Evolutionary conservation across 2,888 invertebrate genomes (phyloP).

Genomic region (Lissonota sp.): DNA sequence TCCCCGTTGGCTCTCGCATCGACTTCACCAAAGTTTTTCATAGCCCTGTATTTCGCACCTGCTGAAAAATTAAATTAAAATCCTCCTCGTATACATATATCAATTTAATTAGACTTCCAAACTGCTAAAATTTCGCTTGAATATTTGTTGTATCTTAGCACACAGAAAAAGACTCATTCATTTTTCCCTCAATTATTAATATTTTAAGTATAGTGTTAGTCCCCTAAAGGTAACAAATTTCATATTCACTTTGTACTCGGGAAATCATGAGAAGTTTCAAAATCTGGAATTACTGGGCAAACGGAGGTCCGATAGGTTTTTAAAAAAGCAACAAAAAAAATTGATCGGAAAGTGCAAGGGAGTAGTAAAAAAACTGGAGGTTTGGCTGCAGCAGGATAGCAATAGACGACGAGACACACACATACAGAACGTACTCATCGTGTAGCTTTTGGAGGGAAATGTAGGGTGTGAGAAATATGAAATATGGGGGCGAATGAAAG

Average conservation of each 20-base stretch:
- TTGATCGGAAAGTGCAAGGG: constrained; percentile 43
- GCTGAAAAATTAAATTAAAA: constrained; percentile 28
- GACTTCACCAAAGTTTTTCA: constrained; percentile 38
- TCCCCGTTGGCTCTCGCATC: constrained; percentile 25
- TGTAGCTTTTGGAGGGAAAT: constrained; percentile 59
- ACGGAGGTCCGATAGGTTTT: not conserved
- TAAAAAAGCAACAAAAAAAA: constrained; percentile 47
- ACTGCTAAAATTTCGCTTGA: not conserved
- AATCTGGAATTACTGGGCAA: constrained; percentile 3
- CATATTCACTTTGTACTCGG: no score
- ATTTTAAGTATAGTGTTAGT: constrained; percentile 19
- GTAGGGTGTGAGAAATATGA: constrained; percentile 77
- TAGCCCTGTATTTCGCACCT: constrained; percentile 21
- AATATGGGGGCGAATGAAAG: constrained; percentile 74
- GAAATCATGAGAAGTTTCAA: no score
- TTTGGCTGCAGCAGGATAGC: constrained; percentile 40
- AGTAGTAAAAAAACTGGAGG: constrained; percentile 51
- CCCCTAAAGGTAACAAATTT: no score
- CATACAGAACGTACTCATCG: constrained; percentile 24
- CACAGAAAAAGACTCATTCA: not conserved
- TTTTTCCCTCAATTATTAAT: constrained; percentile 17
- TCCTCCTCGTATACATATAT: not conserved
- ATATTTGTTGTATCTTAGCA: not conserved
- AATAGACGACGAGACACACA: constrained; percentile 36
- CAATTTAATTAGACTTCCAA: not conserved